Percentiles rank a stretch among this genome's conserved stretches.
Conservation (phyloP, 2,888 invertebrate genomes). For the Monoplex corrugatus region DNA sequence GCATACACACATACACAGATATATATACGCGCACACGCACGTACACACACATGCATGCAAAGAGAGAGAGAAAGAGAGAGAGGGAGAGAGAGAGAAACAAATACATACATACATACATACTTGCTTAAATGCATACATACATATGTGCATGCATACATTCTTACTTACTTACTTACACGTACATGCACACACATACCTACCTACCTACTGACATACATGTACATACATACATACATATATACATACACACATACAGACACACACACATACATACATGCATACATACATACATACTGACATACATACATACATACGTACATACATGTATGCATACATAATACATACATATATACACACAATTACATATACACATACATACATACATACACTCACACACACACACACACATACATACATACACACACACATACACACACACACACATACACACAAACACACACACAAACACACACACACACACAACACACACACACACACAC, state of each 20-base stretch:
- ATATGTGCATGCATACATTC: not conserved
- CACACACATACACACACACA: too few relatives aligned
- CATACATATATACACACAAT: not conserved
- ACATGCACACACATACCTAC: not conserved
- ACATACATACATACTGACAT: too few relatives aligned
- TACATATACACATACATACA: too few relatives aligned
- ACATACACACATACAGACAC: not conserved
- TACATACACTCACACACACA: too few relatives aligned
- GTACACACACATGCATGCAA: not conserved
- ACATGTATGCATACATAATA: not conserved
- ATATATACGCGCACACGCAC: not conserved
- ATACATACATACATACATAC: constrained; percentile 8
- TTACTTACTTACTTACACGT: not conserved
- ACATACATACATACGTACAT: not conserved
- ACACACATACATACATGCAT: not conserved
- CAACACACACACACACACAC: too few relatives aligned
- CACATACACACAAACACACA: too few relatives aligned
- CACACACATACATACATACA: too few relatives aligned
- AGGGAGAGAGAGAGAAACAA: too few relatives aligned
- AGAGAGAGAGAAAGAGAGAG: too few relatives aligned
- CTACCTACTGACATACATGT: not conserved
- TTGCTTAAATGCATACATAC: not conserved
- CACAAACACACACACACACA: too few relatives aligned
- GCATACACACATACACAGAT: not conserved
- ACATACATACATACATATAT: not conserved